Evolutionary conservation across 1,140 invertebrate species (phyloP).

Genomic region (Sitophilus oryzae): DNA sequence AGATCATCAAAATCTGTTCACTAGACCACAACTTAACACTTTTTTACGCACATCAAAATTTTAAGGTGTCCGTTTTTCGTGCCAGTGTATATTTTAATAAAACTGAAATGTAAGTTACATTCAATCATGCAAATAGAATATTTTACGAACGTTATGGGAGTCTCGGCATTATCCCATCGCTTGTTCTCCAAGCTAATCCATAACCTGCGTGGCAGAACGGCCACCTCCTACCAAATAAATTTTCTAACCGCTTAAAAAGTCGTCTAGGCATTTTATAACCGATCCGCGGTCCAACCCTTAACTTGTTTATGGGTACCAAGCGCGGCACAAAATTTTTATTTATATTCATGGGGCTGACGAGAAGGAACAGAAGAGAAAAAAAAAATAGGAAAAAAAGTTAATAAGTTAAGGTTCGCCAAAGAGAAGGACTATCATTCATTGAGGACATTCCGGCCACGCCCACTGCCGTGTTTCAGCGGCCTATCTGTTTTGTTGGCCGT

Average conservation of each 20-base stretch:
- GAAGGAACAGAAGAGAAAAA: constrained; percentile 7
- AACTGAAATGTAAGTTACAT: too few species aligned
- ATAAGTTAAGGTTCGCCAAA: constrained; percentile 24
- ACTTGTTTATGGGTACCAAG: constrained; percentile 19
- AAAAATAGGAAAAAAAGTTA: constrained; percentile 15
- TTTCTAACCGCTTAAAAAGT: constrained; percentile 15
- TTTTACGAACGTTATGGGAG: too few species aligned
- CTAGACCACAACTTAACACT: too few species aligned
- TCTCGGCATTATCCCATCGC: too few species aligned
- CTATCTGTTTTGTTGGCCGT: not conserved
- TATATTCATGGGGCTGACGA: constrained; percentile 21
- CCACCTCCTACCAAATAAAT: constrained; percentile 13
- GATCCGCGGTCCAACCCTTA: constrained; percentile 19
- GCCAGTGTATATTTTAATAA: too few species aligned
- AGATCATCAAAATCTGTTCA: too few species aligned
- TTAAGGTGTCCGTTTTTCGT: too few species aligned
- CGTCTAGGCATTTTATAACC: constrained; percentile 19
- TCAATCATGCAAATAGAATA: too few species aligned
- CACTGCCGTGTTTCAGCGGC: constrained; percentile 10
- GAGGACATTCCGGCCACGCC: constrained; percentile 21
- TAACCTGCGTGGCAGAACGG: not conserved
- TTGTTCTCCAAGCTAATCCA: not conserved
- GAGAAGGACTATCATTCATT: constrained; percentile 27
- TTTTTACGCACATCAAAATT: too few species aligned
- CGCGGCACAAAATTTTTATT: constrained; percentile 22